phyloP scores from a whole-genome alignment of 2,888 invertebrate genomes.

The Cryptosula pallasiana region DNA sequence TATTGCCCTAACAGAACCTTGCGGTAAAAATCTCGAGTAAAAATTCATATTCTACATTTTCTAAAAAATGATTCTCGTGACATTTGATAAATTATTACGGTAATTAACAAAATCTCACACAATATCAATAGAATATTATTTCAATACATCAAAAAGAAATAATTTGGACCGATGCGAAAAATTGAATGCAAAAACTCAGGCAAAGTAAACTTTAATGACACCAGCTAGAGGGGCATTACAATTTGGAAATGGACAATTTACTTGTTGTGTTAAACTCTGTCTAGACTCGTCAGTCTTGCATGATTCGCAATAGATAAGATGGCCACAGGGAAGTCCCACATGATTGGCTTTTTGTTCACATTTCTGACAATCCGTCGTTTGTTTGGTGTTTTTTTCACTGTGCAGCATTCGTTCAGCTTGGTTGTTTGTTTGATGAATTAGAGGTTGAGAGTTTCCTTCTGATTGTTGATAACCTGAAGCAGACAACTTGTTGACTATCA shows the following conservation, averaged over 20 bases:
- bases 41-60: no score
- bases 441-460: not conserved
- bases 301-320: not conserved
- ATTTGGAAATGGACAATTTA: not conserved
- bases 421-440: not conserved
- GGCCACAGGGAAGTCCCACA: not conserved
- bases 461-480: not conserved
- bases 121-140: no score
- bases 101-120: no score
- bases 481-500: not conserved
- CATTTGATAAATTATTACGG: no score
- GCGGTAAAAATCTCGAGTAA: no score
- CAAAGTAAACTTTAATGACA: not conserved
- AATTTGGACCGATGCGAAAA: no score
- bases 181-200: no score
- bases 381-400: not conserved
- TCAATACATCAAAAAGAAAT: no score
- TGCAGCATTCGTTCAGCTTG: not conserved
- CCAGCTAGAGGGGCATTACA: not conserved
- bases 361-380: not conserved
- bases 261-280: not conserved
- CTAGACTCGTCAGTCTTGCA: not conserved
- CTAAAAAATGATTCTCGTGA: no score
- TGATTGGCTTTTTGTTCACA: not conserved
- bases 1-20: no score